These are phyloP conservation scores for Apostichopus californicus DNA, from an alignment of 35 echinoderm and acorn worm species.

Conservation along the genomic window DNA sequence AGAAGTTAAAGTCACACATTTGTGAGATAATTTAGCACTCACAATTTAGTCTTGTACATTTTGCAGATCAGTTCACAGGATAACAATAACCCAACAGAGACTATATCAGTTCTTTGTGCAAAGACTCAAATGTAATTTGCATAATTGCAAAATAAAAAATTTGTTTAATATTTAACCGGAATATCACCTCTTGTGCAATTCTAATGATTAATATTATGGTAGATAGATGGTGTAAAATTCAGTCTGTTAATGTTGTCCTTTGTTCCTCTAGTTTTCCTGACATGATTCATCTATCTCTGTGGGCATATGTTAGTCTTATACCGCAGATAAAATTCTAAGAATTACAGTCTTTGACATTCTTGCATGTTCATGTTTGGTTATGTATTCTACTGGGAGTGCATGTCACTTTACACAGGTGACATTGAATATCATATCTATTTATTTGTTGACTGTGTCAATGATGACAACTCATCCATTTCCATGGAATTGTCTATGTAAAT, in stretches of 20 bases:
- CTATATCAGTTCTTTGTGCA: too few relatives aligned
- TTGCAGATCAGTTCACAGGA: too few relatives aligned
- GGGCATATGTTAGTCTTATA: background rate
- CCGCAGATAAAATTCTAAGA: background rate
- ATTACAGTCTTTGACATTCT: background rate
- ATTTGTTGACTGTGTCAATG: too few relatives aligned
- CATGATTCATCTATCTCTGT: background rate
- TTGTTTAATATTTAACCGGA: constrained; percentile 15
- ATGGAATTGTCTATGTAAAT: too few relatives aligned
- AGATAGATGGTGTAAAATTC: background rate
- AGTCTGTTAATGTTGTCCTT: background rate
- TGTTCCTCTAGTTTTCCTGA: background rate
- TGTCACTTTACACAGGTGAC: too few relatives aligned
- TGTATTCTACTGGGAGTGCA: too few relatives aligned
- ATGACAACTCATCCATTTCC: too few relatives aligned
- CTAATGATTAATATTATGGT: constrained; percentile 1
- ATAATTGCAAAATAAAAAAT: constrained; percentile 12
- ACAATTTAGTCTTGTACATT: too few relatives aligned
- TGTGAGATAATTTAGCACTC: too few relatives aligned
- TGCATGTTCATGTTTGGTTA: background rate
- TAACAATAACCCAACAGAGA: too few relatives aligned
- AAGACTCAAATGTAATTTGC: background rate
- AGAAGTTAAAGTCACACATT: too few relatives aligned
- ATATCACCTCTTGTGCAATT: constrained; percentile 14
- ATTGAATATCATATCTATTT: too few relatives aligned